Conservation (phyloP, 2,888 invertebrate genomes). For the Antheraea yamamai region DNA sequence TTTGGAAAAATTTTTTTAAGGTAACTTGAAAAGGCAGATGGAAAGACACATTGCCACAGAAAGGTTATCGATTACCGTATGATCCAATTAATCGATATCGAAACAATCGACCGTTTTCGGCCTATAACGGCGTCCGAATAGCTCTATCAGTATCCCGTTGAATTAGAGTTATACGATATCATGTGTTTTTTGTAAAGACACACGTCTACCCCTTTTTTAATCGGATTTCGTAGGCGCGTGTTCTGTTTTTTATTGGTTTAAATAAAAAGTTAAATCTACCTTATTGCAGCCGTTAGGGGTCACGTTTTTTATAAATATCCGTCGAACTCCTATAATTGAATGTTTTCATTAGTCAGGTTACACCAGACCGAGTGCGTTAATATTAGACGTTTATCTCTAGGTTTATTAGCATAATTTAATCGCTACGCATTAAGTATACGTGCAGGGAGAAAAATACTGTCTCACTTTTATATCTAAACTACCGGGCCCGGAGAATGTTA, state of each 20-base stretch:
- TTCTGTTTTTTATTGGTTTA: constrained; percentile 61
- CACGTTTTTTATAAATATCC: constrained; percentile 68
- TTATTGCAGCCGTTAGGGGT: constrained; percentile 75
- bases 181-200: constrained; percentile 59
- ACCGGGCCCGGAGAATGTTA: too few relatives aligned
- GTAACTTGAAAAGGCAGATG: constrained; percentile 67
- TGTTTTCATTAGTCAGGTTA: constrained; percentile 71
- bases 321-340: constrained; percentile 67
- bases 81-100: constrained; percentile 81
- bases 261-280: constrained; percentile 75
- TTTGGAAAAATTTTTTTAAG: constrained; percentile 28
- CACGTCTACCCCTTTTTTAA: constrained; percentile 79
- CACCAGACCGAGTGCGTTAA: constrained; percentile 30
- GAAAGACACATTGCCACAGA: constrained; percentile 66
- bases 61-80: constrained; percentile 79
- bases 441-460: constrained; percentile 39
- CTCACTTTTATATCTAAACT: constrained; percentile 18
- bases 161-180: constrained; percentile 74
- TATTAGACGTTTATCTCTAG: constrained; percentile 65
- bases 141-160: constrained; percentile 76
- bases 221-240: constrained; percentile 77
- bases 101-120: constrained; percentile 70
- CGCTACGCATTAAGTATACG: constrained; percentile 43
- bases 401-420: constrained; percentile 68
- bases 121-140: constrained; percentile 70